These are phyloP conservation scores for Dicranocentrus wangi DNA, from an alignment of 2,888 invertebrate genomes.

Conservation along the genomic window DNA sequence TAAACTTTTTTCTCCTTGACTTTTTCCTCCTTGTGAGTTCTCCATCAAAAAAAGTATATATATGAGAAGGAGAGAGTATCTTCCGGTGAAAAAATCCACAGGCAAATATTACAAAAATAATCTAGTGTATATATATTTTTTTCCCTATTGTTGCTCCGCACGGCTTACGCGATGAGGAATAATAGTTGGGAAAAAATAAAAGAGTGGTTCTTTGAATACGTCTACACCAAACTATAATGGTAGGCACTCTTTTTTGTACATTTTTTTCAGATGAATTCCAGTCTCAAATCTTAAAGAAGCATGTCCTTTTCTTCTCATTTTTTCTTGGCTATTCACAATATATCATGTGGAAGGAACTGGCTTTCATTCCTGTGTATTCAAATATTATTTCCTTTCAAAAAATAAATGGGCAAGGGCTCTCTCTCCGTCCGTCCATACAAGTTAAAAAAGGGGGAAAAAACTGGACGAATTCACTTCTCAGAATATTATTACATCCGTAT, in stretches of 20 bases:
- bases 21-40: constrained; percentile 5
- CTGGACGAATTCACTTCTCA: neutral
- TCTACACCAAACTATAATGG: too few species aligned
- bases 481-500: too few species aligned
- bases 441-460: constrained; percentile 4
- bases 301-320: constrained; percentile 20
- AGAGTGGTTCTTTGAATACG: constrained; percentile 1
- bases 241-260: too few species aligned
- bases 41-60: constrained; percentile 1
- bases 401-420: constrained; percentile 45
- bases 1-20: constrained; percentile 20
- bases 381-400: constrained; percentile 59
- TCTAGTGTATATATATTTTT: too few species aligned
- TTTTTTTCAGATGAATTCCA: too few species aligned
- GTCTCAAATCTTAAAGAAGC: neutral
- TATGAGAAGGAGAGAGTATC: neutral
- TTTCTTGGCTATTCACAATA: constrained; percentile 43
- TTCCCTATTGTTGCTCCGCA: constrained; percentile 19
- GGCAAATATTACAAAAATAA: constrained; percentile 31
- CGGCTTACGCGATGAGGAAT: constrained; percentile 14
- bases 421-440: neutral
- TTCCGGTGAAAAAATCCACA: constrained; percentile 37
- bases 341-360: constrained; percentile 56
- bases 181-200: neutral
- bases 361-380: constrained; percentile 56